phyloP scores from a whole-genome alignment of 2,113 vertebrate species.

The Tenebrosternarchus preto region DNA sequence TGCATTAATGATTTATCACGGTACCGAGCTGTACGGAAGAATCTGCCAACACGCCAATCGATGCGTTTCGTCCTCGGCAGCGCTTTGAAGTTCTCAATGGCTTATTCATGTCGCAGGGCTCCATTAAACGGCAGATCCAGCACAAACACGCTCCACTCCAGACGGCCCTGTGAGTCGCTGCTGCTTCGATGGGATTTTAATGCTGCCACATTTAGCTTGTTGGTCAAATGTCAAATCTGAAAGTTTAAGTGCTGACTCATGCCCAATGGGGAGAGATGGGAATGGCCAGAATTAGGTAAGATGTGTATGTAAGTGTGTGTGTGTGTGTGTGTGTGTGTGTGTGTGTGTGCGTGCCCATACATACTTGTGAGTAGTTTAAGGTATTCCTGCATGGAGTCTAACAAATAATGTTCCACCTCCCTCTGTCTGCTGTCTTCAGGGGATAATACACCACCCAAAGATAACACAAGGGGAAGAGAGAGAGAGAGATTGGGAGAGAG shows the following conservation, averaged over 20 bases:
- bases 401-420: not conserved
- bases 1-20: conserved; percentile 8
- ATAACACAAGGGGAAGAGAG: not conserved
- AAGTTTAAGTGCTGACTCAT: too few species aligned
- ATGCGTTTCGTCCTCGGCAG: not conserved
- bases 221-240: too few species aligned
- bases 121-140: not conserved
- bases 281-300: not conserved
- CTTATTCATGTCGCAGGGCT: not conserved
- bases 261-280: not conserved
- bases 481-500: not conserved
- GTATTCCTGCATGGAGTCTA: conserved; percentile 2
- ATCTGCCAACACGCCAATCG: not conserved
- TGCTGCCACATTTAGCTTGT: too few species aligned
- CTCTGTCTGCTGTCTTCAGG: not conserved
- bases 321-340: too few species aligned
- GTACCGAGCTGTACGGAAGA: not conserved
- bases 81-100: conserved; percentile 12
- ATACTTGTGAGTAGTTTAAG: not conserved
- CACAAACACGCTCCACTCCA: not conserved
- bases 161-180: too few species aligned
- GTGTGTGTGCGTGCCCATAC: too few species aligned
- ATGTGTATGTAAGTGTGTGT: too few species aligned
- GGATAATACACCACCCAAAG: not conserved
- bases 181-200: too few species aligned